A percentile compares a stretch with the other conserved stretches of the same genome.
Evolutionary conservation across 2,113 vertebrate genomes (phyloP).

Genomic region (Peromyscus californicus): DNA sequence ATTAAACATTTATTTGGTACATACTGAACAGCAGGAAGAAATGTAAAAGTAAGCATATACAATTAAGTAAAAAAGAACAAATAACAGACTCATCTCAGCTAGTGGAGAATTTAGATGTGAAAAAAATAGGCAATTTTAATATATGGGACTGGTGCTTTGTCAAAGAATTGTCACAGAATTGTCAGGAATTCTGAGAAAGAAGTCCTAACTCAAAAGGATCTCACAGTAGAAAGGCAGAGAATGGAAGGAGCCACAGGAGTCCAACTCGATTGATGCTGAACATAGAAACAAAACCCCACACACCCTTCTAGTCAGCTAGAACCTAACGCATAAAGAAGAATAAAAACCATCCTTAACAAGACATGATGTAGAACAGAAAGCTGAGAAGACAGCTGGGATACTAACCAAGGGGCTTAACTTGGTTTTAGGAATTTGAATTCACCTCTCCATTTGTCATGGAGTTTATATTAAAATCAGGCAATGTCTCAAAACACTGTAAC

Average conservation of each 20-base stretch:
- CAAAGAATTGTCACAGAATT: conserved; percentile 14
- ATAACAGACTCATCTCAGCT: neutral
- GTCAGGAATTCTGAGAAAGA: conserved; percentile 28
- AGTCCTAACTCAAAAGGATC: neutral
- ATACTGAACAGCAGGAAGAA: neutral
- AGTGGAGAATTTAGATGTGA: neutral
- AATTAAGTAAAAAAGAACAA: conserved; percentile 41
- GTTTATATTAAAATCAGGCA: neutral
- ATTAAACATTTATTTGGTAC: conserved; percentile 2
- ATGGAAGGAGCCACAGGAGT: neutral
- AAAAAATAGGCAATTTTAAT: neutral
- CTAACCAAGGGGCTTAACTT: neutral
- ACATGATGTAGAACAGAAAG: neutral
- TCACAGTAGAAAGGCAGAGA: neutral
- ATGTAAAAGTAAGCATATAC: conserved; percentile 32
- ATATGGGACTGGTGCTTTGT: neutral
- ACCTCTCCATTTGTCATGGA: neutral
- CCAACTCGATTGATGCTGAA: neutral
- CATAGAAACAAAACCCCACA: neutral
- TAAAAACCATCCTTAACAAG: neutral
- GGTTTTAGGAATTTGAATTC: conserved; percentile 39
- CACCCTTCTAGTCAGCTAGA: neutral
- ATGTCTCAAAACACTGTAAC: neutral
- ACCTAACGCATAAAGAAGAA: neutral
- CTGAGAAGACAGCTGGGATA: neutral